A percentile compares a stretch with the other conserved stretches of the same genome.
Evolutionary conservation across 2,888 invertebrate species (phyloP).

Genomic region (Urechis unicinctus): DNA sequence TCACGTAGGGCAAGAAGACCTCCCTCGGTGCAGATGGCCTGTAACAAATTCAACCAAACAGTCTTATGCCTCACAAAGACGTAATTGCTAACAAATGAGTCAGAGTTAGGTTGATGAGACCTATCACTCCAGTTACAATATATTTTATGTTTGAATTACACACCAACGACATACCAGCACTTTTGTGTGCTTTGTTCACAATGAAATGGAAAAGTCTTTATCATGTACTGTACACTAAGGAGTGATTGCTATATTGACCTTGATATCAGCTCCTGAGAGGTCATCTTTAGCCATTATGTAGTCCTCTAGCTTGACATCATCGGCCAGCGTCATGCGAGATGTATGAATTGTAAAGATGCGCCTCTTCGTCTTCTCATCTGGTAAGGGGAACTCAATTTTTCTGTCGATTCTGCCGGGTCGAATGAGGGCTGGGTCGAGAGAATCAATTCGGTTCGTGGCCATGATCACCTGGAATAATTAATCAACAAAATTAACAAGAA

Average conservation of each 20-base stretch:
- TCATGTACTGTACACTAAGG: too few species aligned
- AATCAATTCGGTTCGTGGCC: conserved; percentile 76
- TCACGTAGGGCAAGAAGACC: conserved; percentile 96
- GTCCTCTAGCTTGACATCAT: conserved; percentile 93
- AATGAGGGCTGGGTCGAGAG: conserved; percentile 95
- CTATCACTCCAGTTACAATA: too few species aligned
- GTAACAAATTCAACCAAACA: too few species aligned
- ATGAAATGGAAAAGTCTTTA: too few species aligned
- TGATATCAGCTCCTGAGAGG: conserved; percentile 73
- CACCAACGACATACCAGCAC: too few species aligned
- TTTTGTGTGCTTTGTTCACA: too few species aligned
- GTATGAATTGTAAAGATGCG: conserved; percentile 98
- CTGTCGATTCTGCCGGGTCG: conserved; percentile 97
- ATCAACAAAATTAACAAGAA: too few species aligned
- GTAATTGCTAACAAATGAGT: too few species aligned
- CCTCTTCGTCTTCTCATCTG: conserved; percentile 91
- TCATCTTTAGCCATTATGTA: conserved; percentile 99
- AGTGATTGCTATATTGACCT: too few species aligned
- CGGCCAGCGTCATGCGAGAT: conserved; percentile 94
- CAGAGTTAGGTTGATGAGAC: too few species aligned
- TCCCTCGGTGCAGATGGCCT: conserved; percentile 99
- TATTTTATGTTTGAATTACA: too few species aligned
- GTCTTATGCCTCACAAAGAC: too few species aligned
- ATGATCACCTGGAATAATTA: conserved; percentile 44
- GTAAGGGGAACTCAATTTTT: conserved; percentile 98